Percentiles rank a stretch among this genome's conserved stretches.
Evolutionary conservation across 2,797 vertebrate genomes (phyloP).

Genomic region (Spinus olivaceus): DNA sequence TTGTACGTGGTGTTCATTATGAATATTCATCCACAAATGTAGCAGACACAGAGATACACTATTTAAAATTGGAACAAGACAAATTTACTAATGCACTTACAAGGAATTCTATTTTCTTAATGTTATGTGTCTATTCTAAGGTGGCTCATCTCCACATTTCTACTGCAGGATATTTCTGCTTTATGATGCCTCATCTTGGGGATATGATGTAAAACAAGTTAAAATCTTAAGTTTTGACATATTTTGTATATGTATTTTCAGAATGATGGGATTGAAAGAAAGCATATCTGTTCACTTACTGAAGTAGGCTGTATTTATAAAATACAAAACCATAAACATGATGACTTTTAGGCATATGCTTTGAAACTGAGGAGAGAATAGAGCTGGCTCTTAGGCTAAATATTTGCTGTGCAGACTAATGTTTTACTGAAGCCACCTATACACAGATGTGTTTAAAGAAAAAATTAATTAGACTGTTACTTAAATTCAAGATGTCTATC

Average conservation of each 20-base stretch:
- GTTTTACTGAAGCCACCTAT: neutral
- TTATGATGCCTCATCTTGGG: neutral
- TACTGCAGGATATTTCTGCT: neutral
- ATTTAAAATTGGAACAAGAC: neutral
- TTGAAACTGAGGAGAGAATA: neutral
- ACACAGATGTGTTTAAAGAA: neutral
- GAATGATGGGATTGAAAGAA: neutral
- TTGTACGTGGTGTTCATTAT: neutral
- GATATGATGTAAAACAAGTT: neutral
- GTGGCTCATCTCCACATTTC: neutral
- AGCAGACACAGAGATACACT: neutral
- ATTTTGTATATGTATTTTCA: neutral
- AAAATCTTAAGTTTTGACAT: neutral
- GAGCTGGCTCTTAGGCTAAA: neutral
- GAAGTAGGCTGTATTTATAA: neutral
- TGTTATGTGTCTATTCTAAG: neutral
- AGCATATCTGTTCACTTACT: neutral
- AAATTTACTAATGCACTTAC: neutral
- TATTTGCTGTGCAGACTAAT: neutral
- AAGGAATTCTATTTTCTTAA: neutral
- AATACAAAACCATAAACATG: neutral
- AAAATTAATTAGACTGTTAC: neutral
- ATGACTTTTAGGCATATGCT: neutral
- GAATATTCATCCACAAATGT: neutral
- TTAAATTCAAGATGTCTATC: neutral